Evolutionary conservation across 2,888 invertebrate species (phyloP).

Genomic region (Brenthis ino): DNA sequence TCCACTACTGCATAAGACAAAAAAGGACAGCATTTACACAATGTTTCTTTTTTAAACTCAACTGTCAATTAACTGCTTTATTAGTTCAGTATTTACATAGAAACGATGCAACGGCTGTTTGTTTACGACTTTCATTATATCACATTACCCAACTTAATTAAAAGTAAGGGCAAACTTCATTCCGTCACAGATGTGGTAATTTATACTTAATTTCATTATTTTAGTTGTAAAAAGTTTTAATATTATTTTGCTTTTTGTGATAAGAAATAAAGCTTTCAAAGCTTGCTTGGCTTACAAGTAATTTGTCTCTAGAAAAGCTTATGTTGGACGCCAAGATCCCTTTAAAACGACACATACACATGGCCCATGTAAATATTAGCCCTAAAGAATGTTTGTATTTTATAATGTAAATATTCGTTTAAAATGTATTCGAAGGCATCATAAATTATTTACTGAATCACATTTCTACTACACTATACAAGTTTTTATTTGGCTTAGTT

Average conservation of each 20-base stretch:
- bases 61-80: slow-evolving; percentile 42
- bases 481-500: too few relatives aligned
- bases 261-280: neutral
- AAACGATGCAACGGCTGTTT: slow-evolving; percentile 46
- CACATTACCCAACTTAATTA: slow-evolving; percentile 48
- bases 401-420: too few relatives aligned
- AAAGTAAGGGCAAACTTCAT: slow-evolving; percentile 36
- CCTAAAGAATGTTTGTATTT: too few relatives aligned
- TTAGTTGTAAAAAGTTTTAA: slow-evolving; percentile 9
- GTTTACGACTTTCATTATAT: slow-evolving; percentile 50
- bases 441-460: too few relatives aligned
- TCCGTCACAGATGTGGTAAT: slow-evolving; percentile 34
- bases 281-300: too few relatives aligned
- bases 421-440: too few relatives aligned
- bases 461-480: too few relatives aligned
- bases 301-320: too few relatives aligned
- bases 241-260: neutral
- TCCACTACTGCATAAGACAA: neutral
- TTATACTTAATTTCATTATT: slow-evolving; percentile 32
- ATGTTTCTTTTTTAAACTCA: slow-evolving; percentile 39
- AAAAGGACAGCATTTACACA: slow-evolving; percentile 26
- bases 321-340: too few relatives aligned
- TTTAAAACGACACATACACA: too few relatives aligned
- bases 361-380: too few relatives aligned
- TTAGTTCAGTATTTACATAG: slow-evolving; percentile 45